Conservation (phyloP, 2,797 vertebrate species). For the Paramormyrops hopkinsi region DNA sequence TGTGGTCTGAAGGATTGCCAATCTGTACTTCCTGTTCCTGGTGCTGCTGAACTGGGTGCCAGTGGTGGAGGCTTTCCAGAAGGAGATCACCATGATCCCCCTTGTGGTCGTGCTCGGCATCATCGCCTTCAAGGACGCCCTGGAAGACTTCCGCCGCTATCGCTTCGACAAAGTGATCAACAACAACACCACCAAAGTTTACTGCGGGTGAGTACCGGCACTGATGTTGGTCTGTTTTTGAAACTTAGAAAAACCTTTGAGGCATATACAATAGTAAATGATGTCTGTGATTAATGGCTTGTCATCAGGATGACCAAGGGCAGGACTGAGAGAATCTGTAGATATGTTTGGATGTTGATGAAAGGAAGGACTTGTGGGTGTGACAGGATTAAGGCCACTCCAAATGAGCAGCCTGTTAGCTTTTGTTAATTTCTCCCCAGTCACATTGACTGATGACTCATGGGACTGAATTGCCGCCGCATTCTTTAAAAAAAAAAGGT, state of each 20-base stretch:
- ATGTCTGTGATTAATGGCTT: neutral
- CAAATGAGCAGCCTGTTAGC: neutral
- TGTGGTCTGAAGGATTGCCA: constrained; percentile 69
- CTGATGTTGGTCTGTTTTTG: neutral
- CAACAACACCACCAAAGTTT: constrained; percentile 73
- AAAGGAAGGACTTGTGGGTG: neutral
- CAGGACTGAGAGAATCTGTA: neutral
- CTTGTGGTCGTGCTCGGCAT: constrained; percentile 76
- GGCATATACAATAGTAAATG: neutral
- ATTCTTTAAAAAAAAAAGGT: neutral
- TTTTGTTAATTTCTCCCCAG: neutral
- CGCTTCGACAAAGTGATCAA: constrained; percentile 86
- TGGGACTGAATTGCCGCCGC: neutral
- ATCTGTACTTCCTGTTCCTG: constrained; percentile 92
- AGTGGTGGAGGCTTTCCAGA: constrained; percentile 90
- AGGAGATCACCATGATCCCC: constrained; percentile 95
- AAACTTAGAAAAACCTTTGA: neutral
- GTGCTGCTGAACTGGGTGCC: constrained; percentile 91
- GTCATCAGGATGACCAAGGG: neutral
- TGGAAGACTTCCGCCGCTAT: constrained; percentile 89
- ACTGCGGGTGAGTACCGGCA: constrained; percentile 65
- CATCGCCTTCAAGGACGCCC: constrained; percentile 85
- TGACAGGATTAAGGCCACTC: neutral
- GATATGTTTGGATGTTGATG: neutral
- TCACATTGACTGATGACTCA: neutral